Base-by-base conservation (phyloP, 2,888 invertebrate genomes). In the Pheosia gnoma region DNA sequence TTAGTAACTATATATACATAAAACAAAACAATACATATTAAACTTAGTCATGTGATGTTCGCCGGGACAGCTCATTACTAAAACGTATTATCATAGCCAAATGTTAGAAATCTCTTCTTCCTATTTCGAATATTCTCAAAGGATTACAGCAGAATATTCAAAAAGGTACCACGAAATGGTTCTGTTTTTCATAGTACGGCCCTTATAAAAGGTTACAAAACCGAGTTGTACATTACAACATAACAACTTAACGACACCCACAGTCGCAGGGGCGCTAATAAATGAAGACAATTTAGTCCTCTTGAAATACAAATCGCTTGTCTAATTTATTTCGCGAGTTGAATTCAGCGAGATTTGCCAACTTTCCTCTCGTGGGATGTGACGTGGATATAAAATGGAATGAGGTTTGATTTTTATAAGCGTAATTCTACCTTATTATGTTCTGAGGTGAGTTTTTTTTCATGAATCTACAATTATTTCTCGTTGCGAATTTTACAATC, bases 241-340 rank as follows among this genome's bases (percentile, higher is more conserved):
- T 60, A 59, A 59, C 64, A 61, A 71, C 67, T 72, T 75, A 76
- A 72, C 76, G 69, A 72, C 73, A 70, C 68, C 62, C 69, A 70
- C 72, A 45, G 59, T 67, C 74, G 72, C 66, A 58, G 65, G 75
- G 75, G 66, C 68, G 71, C 77, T 85, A 84, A 88, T 86, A 88
- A 88, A 88, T 88, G 86, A 84, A 81, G 85, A 87, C 87, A 87
- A 86, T 86, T 86, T 87, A 88, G 89, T 88, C 85, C 80, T 69
- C 74, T 68, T 70, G 81, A 81, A 77, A 83, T 83, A 88, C 86
- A 87, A 89, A 88, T 88, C 77, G 84, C 79, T 78, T 78, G 82
- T 80, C 83, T 85, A 85, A 88, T 88, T 87, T 88, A 88, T 88
- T 85, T 84, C 72, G 75, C 79, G 77, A 82, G 83, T 83, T 81